Evolutionary conservation across 2,113 vertebrate species (phyloP).

Genomic region (Indicator maculatus): DNA sequence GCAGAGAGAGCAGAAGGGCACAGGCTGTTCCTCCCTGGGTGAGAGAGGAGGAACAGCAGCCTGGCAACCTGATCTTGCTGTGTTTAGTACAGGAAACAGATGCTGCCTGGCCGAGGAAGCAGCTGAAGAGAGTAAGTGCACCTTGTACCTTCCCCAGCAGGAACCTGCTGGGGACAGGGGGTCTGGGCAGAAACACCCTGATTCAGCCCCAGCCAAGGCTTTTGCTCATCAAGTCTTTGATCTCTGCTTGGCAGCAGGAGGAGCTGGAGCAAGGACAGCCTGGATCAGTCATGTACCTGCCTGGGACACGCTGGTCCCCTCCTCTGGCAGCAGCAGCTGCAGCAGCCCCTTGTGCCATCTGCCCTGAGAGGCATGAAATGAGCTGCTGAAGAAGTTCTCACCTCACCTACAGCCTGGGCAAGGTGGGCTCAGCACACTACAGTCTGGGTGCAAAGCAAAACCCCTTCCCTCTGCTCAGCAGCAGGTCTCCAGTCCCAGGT

Average conservation of each 20-base stretch:
- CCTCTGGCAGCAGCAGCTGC: fast-evolving
- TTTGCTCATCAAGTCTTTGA: background rate
- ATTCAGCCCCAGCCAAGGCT: background rate
- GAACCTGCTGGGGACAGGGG: background rate
- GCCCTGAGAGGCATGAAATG: background rate
- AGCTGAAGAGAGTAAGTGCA: background rate
- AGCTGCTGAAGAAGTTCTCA: background rate
- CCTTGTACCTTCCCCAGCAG: background rate
- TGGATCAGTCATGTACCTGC: fast-evolving
- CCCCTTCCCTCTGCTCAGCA: background rate
- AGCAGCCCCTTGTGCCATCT: background rate
- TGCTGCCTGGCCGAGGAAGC: constrained; percentile 54
- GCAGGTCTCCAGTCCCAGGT: background rate
- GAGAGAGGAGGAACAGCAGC: background rate
- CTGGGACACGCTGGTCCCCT: fast-evolving
- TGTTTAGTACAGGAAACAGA: constrained; percentile 69
- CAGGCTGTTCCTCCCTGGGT: background rate
- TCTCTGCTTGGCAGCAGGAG: background rate
- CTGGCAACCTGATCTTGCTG: background rate
- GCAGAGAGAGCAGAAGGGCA: background rate
- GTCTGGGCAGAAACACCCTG: background rate
- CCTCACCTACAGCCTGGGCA: background rate
- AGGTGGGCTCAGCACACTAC: fast-evolving
- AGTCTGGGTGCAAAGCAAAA: fast-evolving
- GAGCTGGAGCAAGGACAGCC: background rate